Evolutionary conservation across 2,113 vertebrate genomes (phyloP), one percentile per base, ranked within the genome.

Genomic region (Taurulus bubalis): DNA sequence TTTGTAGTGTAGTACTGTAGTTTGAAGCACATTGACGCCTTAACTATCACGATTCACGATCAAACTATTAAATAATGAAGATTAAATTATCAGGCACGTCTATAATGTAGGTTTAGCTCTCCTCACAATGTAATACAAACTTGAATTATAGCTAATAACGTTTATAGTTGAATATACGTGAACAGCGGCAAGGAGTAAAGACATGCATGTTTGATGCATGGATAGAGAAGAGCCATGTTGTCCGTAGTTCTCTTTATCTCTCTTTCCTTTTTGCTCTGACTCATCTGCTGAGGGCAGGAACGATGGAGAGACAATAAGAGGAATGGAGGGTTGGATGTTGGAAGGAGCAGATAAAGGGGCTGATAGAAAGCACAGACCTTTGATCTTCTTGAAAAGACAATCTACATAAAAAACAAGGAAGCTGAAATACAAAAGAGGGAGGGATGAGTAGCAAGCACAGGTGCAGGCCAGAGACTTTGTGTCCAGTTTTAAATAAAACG

Each of bases 321-420:
- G 59, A 64, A 53, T 8, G 36, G 24, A 86, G 67, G 75, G 67
- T 70, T 59, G 16, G 62, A 77, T 59, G 40, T 18, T 80, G 75
- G 82, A 79, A 80, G 76, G 78, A 83, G 58, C 3, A 22, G 69
- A 71, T 75, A 56, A 84, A 82, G 71, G 66, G 77, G 67, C 63
- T 36, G 85, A 82, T 26, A 64, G 51, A 77, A 68, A 82, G 81
- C 68, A 74, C 42, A 77, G 77, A 85, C 72, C 83, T 91, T 90
- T 93, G 82, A 91, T 91, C 83, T 82, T 80, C 74, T 79, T 77
- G 38, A 85, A 90, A 87, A 83, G 74, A 86, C 34, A 24, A 84
- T 89, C 82, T 75, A 71, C 84, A 87, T 86, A 65, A 87, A 88
- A n/a, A 87, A 87, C 77, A 82, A 77, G 42, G 71, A 74, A 20